Base-by-base conservation (phyloP, 1,140 invertebrate species). In the Pseudoatta argentina region DNA sequence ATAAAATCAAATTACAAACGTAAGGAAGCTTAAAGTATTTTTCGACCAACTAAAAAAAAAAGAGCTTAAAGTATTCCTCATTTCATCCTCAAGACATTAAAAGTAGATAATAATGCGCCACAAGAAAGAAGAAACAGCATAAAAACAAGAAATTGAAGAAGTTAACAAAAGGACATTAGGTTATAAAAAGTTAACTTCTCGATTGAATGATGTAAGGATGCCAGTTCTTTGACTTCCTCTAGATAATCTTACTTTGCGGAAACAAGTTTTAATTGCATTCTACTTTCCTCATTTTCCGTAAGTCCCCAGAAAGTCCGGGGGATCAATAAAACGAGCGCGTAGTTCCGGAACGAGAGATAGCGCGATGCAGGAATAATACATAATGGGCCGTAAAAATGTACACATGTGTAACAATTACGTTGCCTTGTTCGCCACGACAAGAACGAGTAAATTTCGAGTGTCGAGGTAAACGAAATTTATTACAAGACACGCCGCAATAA, bases 401-500 rank as follows among this genome's bases (percentile, higher is more conserved):
- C 55, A 81, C 72, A 59, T 87, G 88, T 90, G 69, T 85, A 87
- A 90, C 79, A 90, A 90, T 90, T 89, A 81, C 89, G 73, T 87
- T 63, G 85, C n/a, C 72, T 44, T 21, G 57, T 7, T 27, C 61
- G 48, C 48, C 14, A 48, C 61, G 72, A 76, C 66, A 69, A 76
- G 78, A 34, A 88, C 63, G 85, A 63, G 64, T 66, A 67, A 85
- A 79, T 85, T 86, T 89, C 88, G 86, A 89, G 73, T 87, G 78
- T 44, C 85, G 59, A 89, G 89, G 85, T 87, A 89, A 73, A 59
- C 72, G 30, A 87, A 90, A 90, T 90, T 90, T 90, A 90, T 87
- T 85, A 71, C 89, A 59, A 89, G 88, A 83, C 78, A 64, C 59
- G 73, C 69, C 57, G 89, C 73, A 83, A 87, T 90, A 90, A 90